Conservation (phyloP, 2,888 invertebrate species). For the Hydraecia micacea region DNA sequence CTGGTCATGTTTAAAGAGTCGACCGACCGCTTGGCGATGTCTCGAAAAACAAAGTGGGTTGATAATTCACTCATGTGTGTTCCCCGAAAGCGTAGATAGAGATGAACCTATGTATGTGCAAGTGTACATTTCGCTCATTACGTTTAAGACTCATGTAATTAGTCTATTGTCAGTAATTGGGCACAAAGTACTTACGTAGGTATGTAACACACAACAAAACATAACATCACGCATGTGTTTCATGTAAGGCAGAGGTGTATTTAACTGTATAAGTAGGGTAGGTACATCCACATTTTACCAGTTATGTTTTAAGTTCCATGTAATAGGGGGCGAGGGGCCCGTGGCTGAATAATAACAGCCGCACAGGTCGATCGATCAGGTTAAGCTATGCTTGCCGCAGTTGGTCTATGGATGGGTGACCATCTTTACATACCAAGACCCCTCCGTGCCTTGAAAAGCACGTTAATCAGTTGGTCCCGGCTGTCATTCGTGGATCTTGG, state of each 20-base stretch:
- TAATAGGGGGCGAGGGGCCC: not conserved
- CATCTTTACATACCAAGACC: no score
- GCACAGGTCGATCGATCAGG: no score
- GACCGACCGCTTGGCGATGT: not conserved
- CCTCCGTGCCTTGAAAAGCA: no score
- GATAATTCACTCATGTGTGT: not conserved
- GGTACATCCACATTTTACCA: not conserved
- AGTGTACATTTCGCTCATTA: no score
- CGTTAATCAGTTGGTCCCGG: no score
- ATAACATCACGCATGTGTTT: not conserved
- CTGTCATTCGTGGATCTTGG: no score
- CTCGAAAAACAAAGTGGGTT: no score
- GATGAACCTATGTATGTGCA: not conserved
- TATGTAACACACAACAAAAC: not conserved
- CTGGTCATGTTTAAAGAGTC: not conserved
- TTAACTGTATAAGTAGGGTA: no score
- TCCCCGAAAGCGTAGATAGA: not conserved
- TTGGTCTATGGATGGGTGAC: no score
- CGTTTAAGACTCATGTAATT: not conserved
- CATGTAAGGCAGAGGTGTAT: not conserved
- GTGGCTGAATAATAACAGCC: no score
- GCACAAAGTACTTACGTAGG: not conserved
- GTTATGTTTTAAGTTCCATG: not conserved
- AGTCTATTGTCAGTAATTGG: not conserved
- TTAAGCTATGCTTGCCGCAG: no score